phyloP scores from a whole-genome alignment of 2,797 vertebrate species.

The Chiloscyllium punctatum region DNA sequence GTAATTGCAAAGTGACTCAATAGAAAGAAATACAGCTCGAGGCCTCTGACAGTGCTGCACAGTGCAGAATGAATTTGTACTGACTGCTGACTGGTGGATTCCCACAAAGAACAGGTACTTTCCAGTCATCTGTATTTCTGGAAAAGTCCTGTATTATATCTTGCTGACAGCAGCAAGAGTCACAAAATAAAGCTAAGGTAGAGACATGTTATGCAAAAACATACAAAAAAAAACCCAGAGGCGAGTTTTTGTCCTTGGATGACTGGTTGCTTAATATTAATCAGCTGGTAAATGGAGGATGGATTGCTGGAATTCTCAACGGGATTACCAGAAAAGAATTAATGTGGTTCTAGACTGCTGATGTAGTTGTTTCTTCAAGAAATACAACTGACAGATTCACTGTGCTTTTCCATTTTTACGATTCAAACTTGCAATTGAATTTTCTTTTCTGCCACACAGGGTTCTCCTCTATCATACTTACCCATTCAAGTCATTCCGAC shows the following conservation, averaged over 20 bases:
- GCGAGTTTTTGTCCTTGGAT: background rate
- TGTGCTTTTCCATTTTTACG: background rate
- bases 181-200: background rate
- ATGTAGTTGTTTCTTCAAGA: background rate
- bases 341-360: background rate
- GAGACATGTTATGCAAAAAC: background rate
- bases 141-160: background rate
- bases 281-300: slow-evolving; percentile 7
- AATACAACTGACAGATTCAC: background rate
- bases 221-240: background rate
- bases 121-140: background rate
- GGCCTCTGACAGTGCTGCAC: background rate
- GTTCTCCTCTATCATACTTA: background rate
- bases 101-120: background rate
- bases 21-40: background rate
- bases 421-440: background rate
- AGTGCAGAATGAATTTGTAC: background rate
- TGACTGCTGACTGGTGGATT: background rate
- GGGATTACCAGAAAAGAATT: background rate
- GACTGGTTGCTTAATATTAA: background rate
- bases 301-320: background rate
- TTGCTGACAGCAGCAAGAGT: background rate
- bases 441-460: background rate
- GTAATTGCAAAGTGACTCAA: background rate
- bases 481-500: background rate